Base-by-base conservation (phyloP, 2,113 vertebrate genomes). In the Vimba vimba region DNA sequence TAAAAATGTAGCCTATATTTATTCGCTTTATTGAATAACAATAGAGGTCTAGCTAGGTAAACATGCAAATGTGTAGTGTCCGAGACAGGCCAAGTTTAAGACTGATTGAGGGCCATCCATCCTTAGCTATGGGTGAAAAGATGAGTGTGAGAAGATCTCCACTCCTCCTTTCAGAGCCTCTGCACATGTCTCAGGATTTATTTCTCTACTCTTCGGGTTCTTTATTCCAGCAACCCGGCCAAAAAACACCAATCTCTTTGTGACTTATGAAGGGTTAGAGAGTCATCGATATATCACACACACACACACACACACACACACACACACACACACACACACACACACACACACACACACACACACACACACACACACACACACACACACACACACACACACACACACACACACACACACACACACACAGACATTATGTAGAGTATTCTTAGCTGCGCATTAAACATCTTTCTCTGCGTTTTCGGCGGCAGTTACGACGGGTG, bases 41-140 rank as follows among this genome's bases (percentile, higher is more conserved):
- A 64, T 43, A 80, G 59, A 64, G 47, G 19, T 36, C 77, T 59
- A 4, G 52, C 15, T 82, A 39, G 12, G 74, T 80, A 68, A 80
- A 12, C 55, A 57, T 57, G 55, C 55, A 23, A 57, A 57, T n/a
- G 45, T 74, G 50, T 62, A 39, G 57, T 79, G 25, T 69, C 30
- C 74, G 68, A 30, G 82, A 73, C 66, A 69, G 59, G 25, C 47
- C 50, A 59, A 59, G 50, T 55, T 79, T 89, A 36, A 89, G 86
- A 89, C 86, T 84, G 86, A 91, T 88, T 79, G 89, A 87, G 85
- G 80, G 83, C 85, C 89, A 89, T 91, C 89, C 84, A 90, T 90
- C 89, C 74, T 86, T 59, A 27, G 82, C 83, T 66, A 8, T 74
- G 60, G 68, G 64, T 86, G 85, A 90, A 91, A 87, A 87, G 89